Base-by-base conservation (phyloP, 2,888 invertebrate genomes). In the Drosophila mimica region DNA sequence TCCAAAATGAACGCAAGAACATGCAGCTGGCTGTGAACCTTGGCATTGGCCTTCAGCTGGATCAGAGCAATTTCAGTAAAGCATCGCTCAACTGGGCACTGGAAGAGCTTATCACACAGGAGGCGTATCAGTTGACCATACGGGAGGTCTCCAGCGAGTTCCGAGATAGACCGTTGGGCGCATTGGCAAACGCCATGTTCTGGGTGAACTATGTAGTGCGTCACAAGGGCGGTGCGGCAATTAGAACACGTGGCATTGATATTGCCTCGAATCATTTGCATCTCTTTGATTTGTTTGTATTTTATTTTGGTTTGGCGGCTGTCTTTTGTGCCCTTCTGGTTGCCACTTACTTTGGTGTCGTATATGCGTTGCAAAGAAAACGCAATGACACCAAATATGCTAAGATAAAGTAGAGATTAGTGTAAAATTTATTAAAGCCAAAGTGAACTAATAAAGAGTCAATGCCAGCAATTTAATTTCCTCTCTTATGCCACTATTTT, bases 131-230 rank as follows among this genome's bases (percentile, higher is more conserved):
- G 33, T 56, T 90, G 6, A 91, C 85, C 7, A 93, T 93, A 15
- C 85, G 92, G 3, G 87, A 91, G 56, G 76, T 92, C 11, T 93
- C 93, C 3, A 79, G 82, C 31, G 89, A 91, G 57, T 94, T 91
- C 71, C 91, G 92, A 20, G 93, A 94, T 69, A 91, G 93, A 48
- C 93, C 92, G 0, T 57, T 92, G 30, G 91, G 92, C 1, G 92
- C 93, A 0, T 71, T 93, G 54, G 93, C 93, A 30, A 91, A 82
- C 3, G 92, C 93, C 25, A 81, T 93, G 25, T 94, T 91, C 81
- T 94, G 94, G 94, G 89, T 93, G 9, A 93, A 93, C 61, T 94
- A 93, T 64, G 90, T 93, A 13, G 79, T 92, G 13, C 88, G 93
- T 1, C 91, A 93, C 68, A 92, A 93, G 56, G 93, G 93, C 17